phyloP scores from a whole-genome alignment of 2,888 invertebrate genomes.

The Leucophenga montana region DNA sequence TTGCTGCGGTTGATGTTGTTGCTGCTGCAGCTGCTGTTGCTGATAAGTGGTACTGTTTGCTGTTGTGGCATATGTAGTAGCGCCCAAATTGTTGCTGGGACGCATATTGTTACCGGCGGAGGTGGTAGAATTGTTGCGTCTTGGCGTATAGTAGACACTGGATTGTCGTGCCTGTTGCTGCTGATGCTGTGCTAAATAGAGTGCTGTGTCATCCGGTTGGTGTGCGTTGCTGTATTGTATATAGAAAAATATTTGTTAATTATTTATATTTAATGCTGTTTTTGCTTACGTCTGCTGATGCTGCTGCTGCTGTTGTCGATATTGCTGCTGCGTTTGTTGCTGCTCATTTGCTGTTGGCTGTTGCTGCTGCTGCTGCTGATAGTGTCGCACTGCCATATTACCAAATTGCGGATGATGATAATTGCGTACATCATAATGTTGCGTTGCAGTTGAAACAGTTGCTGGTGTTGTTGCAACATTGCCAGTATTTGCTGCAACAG shows the following conservation, averaged over 20 bases:
- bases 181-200: slow-evolving; percentile 15
- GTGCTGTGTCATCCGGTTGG: too few species aligned
- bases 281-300: too few species aligned
- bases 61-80: slow-evolving; percentile 14
- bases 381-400: slow-evolving; percentile 70
- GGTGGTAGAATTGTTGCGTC: slow-evolving; percentile 51
- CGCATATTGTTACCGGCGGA: slow-evolving; percentile 15
- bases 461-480: slow-evolving; percentile 52
- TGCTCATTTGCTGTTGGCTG: slow-evolving; percentile 13
- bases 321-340: neutral
- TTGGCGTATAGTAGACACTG: slow-evolving; percentile 44
- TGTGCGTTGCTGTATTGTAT: too few species aligned
- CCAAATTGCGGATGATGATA: slow-evolving; percentile 72
- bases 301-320: too few species aligned
- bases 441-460: slow-evolving; percentile 44
- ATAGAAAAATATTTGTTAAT: too few species aligned
- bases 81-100: slow-evolving; percentile 34
- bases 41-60: slow-evolving; percentile 29
- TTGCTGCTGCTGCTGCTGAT: slow-evolving; percentile 48
- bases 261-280: too few species aligned
- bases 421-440: slow-evolving; percentile 55
- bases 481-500: slow-evolving; percentile 31
- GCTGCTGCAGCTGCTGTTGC: slow-evolving; percentile 26
- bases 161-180: slow-evolving; percentile 40
- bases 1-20: slow-evolving; percentile 48